Evolutionary conservation across 2,797 vertebrate species (phyloP).

Genomic region (Danio tinwini): DNA sequence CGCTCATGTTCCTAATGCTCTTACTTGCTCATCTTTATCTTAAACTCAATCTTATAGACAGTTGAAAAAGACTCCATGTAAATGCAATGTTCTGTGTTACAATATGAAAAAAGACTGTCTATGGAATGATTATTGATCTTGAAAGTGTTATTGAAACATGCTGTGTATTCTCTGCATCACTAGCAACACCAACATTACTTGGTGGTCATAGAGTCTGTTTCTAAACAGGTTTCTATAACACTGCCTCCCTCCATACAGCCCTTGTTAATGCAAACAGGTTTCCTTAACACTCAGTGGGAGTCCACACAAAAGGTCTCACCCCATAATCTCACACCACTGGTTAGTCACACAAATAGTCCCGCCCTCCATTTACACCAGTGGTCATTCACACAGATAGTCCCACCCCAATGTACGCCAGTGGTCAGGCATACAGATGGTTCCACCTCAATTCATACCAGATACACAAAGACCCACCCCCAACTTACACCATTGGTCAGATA

Average conservation of each 20-base stretch:
- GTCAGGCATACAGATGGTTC: too few species aligned
- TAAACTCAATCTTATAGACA: neutral
- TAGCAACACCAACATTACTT: neutral
- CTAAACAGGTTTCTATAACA: constrained; percentile 4
- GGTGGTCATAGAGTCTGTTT: neutral
- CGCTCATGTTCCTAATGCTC: neutral
- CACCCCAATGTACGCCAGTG: too few species aligned
- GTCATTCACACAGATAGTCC: too few species aligned
- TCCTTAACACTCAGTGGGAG: too few species aligned
- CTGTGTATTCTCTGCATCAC: neutral
- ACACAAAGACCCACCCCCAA: neutral
- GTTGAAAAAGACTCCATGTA: neutral
- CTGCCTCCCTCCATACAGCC: neutral
- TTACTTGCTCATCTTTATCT: constrained; percentile 28
- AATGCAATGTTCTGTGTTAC: neutral
- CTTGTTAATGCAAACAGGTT: neutral
- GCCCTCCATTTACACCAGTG: too few species aligned
- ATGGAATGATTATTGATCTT: neutral
- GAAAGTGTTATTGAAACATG: neutral
- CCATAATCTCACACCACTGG: neutral
- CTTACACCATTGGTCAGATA: neutral
- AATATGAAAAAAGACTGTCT: neutral
- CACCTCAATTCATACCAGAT: too few species aligned
- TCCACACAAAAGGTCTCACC: too few species aligned
- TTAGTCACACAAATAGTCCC: too few species aligned